Percentiles rank a stretch among this genome's conserved stretches.
Evolutionary conservation across 2,113 vertebrate species (phyloP).

Genomic region (Hippocampus comes): DNA sequence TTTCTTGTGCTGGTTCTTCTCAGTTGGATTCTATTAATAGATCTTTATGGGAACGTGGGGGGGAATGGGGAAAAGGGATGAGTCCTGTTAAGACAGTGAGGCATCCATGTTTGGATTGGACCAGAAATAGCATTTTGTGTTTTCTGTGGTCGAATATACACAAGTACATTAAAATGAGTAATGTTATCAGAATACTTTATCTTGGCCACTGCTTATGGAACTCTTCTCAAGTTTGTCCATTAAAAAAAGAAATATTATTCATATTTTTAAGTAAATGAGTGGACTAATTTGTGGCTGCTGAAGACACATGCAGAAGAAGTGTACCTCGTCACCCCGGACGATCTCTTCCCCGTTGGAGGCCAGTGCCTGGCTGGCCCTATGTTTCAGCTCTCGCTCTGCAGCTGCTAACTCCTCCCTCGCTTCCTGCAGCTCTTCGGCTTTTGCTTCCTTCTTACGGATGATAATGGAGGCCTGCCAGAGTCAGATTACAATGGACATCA

Average conservation of each 20-base stretch:
- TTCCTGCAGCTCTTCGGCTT: conserved; percentile 91
- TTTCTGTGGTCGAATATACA: conserved; percentile 47
- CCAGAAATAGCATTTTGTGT: conserved; percentile 58
- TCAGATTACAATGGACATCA: conserved; percentile 1
- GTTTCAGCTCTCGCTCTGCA: conserved; percentile 77
- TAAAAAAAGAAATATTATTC: not conserved
- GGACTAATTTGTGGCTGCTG: not conserved
- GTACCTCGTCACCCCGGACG: conserved; percentile 86
- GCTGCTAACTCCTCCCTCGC: conserved; percentile 82
- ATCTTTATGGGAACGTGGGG: conserved; percentile 63
- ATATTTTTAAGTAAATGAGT: not conserved
- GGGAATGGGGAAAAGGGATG: conserved; percentile 56
- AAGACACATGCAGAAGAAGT: not conserved
- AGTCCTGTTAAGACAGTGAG: conserved; percentile 59
- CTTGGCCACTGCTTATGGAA: not conserved
- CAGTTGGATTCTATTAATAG: conserved; percentile 62
- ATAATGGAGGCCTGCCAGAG: conserved; percentile 86
- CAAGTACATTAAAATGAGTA: conserved; percentile 15
- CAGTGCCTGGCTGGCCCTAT: conserved; percentile 76
- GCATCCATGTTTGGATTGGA: conserved; percentile 64
- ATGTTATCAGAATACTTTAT: conserved; percentile 2
- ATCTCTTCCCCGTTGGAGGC: conserved; percentile 77
- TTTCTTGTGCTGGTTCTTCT: conserved; percentile 62
- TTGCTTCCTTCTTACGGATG: conserved; percentile 87
- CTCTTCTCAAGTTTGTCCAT: not conserved